A percentile compares a stretch with the other conserved stretches of the same genome.
These are phyloP conservation scores for Chrysolina oricalcia DNA, from an alignment of 2,888 invertebrate species.

Conservation along the genomic window DNA sequence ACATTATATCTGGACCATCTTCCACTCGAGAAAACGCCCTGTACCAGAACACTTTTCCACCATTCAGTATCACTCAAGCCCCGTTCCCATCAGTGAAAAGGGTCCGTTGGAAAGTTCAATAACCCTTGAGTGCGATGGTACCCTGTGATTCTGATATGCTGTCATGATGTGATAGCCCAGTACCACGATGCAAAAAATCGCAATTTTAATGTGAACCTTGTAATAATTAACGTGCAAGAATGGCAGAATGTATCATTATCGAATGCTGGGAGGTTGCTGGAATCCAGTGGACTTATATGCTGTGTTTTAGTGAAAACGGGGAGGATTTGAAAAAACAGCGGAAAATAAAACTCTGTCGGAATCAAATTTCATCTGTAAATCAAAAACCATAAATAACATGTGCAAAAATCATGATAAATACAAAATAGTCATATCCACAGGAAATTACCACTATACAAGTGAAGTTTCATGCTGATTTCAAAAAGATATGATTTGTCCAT, in stretches of 20 bases:
- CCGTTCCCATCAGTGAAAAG: slow-evolving; percentile 3
- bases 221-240: slow-evolving; percentile 10
- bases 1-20: no score
- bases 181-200: slow-evolving; percentile 13
- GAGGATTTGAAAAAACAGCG: no score
- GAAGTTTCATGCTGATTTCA: no score
- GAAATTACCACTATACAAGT: no score
- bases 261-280: slow-evolving; percentile 1
- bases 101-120: slow-evolving; percentile 7
- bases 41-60: background rate
- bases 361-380: no score
- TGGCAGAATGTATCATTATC: slow-evolving; percentile 8
- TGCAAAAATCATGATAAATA: no score
- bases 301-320: background rate
- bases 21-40: no score
- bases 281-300: background rate
- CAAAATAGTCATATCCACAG: no score
- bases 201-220: slow-evolving; percentile 13
- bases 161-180: slow-evolving; percentile 19
- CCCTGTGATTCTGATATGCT: slow-evolving; percentile 25
- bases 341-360: no score
- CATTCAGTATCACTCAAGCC: background rate
- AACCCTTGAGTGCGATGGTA: slow-evolving; percentile 8
- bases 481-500: no score
- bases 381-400: no score